Base-by-base conservation (phyloP, 64 coral and sea anemone genomes). In the Porites australiensis region DNA sequence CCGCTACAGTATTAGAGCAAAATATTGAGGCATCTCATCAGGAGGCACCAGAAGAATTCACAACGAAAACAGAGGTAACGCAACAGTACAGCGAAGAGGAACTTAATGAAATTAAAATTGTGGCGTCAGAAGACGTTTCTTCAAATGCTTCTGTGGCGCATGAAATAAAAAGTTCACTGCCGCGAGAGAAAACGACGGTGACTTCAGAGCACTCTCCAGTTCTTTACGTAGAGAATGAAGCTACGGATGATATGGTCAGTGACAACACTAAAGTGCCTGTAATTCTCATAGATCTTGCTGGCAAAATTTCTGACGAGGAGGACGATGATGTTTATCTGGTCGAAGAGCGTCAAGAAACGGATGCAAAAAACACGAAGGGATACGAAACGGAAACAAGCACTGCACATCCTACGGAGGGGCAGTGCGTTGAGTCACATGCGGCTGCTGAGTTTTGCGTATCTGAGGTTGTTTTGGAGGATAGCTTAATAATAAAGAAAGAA, bases 11-110 rank as follows among this genome's bases (percentile, higher is more conserved):
- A 22, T 52, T 84, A n/a, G 81, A 84, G 22, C 61, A 22, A 48
- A 84, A 84, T 51, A 69, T 84, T 27, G 81, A 84, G 50, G 44
- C 81, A 8, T 44, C 62, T 50, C 81, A 69, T 10, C 81, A 84
- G 62, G 81, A 62, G 16, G 27, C 6, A 48, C 13, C 47, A 13
- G 81, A 84, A 22, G 62, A 68, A 47, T 61, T 50, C 3, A 65
- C 63, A 51, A 48, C 44, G n/a, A 19, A 51, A 84, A 51, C 61
- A 1, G 62, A 49, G 6, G 10, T 21, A 22, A 11, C 45, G 0
- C 44, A 84, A 84, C 81, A 69, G 2, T 12, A 69, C 44, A 68
- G 44, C 18, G 58, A 67, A 46, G 43, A 52, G 18, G 61, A 68
- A 46, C 15, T 13, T 50, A 4, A 3, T 5, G 15, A 51, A 19